Base-by-base conservation (phyloP, 2,113 vertebrate genomes). In the Albula glossodonta region DNA sequence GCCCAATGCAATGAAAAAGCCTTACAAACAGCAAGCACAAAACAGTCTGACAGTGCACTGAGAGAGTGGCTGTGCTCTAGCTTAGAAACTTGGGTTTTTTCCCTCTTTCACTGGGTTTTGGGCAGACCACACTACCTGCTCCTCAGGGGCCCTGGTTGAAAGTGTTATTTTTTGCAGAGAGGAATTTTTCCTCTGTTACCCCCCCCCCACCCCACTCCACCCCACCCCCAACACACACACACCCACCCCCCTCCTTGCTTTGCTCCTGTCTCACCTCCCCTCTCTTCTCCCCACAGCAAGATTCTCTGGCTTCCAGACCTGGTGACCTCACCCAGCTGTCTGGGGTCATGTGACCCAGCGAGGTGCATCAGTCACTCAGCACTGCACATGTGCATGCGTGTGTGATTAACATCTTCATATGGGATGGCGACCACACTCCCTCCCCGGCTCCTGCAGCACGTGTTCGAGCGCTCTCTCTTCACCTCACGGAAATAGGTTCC, bases 211-310 rank as follows among this genome's bases (percentile, higher is more conserved):
- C 79, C 7, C 50, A 81, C 49, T 12, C 19, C 9, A 11, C 4
- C 78, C 6, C 78, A 79, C 78, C 31, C 78, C 31, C 78, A 79
- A 79, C 78, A 79, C 78, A 79, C 78, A 79, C 78, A 79, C 78
- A 79, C 78, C 31, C 31, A 79, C 78, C 22, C n/a, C 3, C 31
- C 7, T n/a, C 11, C 74, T 41, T 31, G 11, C 31, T 19, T 12
- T 50, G 15, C 41, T 81, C 80, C 80, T 52, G 25, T 81, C 50
- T 51, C 51, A 81, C 50, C 80, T 81, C 49, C 2, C 12, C n/a
- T 56, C 51, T 56, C 31, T 13, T 25, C 22, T 41, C 51, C 52
- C 25, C n/a, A 57, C 49, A 53, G 80, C 15, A 51, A 53, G 6
- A 74, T 2, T n/a, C 22, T 25, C 25, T 74, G 25, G 70, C 70